A percentile compares a stretch with the other conserved stretches of the same genome.
These are phyloP conservation scores for Aurelia sp. DNA, from an alignment of 30 jellyfish, hydroid and myxozoan genomes.

Conservation along the genomic window DNA sequence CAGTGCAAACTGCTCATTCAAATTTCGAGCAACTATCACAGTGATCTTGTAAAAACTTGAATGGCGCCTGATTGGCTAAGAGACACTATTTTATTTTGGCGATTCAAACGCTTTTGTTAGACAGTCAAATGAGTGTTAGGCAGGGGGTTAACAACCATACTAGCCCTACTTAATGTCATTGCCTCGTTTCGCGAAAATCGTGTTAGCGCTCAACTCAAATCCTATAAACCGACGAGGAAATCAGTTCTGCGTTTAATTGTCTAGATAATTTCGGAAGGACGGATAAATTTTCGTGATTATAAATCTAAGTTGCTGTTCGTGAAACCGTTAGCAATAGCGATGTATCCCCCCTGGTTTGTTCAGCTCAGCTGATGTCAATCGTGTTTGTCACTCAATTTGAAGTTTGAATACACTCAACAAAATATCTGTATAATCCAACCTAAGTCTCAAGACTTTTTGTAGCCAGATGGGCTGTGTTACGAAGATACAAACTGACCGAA, in stretches of 20 bases:
- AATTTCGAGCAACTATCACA: constrained; percentile 58
- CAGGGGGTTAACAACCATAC: constrained; percentile 17
- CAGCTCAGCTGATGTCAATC: constrained; percentile 22
- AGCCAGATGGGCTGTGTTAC: constrained; percentile 72
- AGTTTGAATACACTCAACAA: constrained; percentile 43
- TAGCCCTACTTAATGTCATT: background rate
- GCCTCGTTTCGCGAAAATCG: background rate
- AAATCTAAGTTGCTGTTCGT: background rate
- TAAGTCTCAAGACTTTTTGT: constrained; percentile 52
- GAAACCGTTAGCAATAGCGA: background rate
- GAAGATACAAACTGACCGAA: constrained; percentile 33
- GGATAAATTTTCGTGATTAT: background rate
- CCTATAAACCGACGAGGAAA: background rate
- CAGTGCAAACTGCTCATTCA: constrained; percentile 58
- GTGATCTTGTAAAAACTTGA: constrained; percentile 72
- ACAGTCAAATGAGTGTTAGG: background rate
- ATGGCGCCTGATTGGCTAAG: constrained; percentile 88
- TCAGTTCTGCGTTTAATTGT: background rate
- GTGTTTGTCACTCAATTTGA: constrained; percentile 59
- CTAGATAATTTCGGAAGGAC: background rate
- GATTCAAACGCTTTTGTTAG: constrained; percentile 44
- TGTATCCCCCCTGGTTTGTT: constrained; percentile 38
- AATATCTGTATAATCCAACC: constrained; percentile 55
- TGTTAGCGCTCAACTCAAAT: background rate
- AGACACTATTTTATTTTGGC: constrained; percentile 58